These are phyloP conservation scores for Agrotis puta DNA, from an alignment of 2,888 invertebrate genomes.

Conservation along the genomic window DNA sequence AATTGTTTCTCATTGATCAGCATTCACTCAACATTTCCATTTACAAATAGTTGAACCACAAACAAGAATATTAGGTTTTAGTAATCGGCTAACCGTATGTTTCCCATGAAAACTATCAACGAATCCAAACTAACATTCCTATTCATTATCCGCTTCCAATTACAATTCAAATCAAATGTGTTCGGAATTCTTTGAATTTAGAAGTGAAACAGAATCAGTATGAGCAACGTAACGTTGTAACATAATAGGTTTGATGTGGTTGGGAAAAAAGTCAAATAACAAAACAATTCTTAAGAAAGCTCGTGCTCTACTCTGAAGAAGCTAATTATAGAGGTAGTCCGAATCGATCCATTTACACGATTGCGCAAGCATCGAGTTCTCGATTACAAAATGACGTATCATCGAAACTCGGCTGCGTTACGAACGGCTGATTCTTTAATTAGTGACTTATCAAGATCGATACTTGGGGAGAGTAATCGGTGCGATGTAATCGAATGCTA, in stretches of 20 bases:
- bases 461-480: slow-evolving; percentile 78
- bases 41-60: slow-evolving; percentile 1
- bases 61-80: slow-evolving; percentile 13
- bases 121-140: slow-evolving; percentile 27
- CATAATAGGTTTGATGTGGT: slow-evolving; percentile 70
- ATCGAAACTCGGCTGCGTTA: slow-evolving; percentile 71
- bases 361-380: slow-evolving; percentile 84
- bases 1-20: not conserved
- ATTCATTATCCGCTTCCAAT: slow-evolving; percentile 48
- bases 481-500: slow-evolving; percentile 80
- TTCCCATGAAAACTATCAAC: slow-evolving; percentile 42
- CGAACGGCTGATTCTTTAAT: slow-evolving; percentile 81
- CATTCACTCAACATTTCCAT: too few relatives aligned
- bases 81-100: slow-evolving; percentile 7
- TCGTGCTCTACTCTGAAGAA: slow-evolving; percentile 80
- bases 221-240: slow-evolving; percentile 58
- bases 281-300: slow-evolving; percentile 78
- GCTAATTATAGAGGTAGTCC: slow-evolving; percentile 86
- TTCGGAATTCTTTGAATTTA: slow-evolving; percentile 51
- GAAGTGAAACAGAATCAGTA: slow-evolving; percentile 40
- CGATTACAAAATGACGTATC: slow-evolving; percentile 84
- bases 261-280: slow-evolving; percentile 71
- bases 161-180: slow-evolving; percentile 46
- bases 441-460: slow-evolving; percentile 84
- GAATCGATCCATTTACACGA: slow-evolving; percentile 86